Percentiles rank a stretch among this genome's conserved stretches.
Evolutionary conservation across 1,140 invertebrate genomes (phyloP).

Genomic region (Drosophila lini): DNA sequence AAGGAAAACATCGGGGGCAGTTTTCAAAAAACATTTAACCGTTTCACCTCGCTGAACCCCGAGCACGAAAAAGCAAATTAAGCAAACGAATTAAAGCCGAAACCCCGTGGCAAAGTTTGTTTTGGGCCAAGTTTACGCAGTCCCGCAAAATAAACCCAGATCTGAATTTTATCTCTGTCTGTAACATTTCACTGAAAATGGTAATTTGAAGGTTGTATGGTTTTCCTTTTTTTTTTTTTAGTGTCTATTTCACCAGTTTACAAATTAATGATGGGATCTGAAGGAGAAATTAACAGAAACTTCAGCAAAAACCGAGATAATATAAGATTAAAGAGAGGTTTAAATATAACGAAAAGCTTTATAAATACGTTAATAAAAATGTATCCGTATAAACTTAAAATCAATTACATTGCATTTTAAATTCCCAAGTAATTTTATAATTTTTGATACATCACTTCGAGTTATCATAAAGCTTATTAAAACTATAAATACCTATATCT

Average conservation of each 20-base stretch:
- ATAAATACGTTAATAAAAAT: background rate
- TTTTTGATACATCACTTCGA: too few species aligned
- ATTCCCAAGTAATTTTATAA: too few species aligned
- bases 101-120: conserved; percentile 34
- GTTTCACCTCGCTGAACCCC: conserved; percentile 63
- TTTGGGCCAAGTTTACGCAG: conserved; percentile 51
- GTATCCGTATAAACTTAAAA: background rate
- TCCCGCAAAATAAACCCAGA: conserved; percentile 24
- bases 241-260: conserved; percentile 8
- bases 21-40: conserved; percentile 64
- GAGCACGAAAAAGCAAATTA: conserved; percentile 49
- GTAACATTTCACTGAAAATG: conserved; percentile 22
- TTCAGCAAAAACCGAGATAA: background rate
- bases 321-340: background rate
- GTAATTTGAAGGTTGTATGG: conserved; percentile 20
- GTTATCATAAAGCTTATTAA: background rate
- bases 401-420: too few species aligned
- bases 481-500: background rate
- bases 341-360: background rate
- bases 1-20: conserved; percentile 39
- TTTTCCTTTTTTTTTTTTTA: background rate
- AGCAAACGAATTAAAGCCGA: conserved; percentile 60
- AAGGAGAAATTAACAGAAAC: background rate
- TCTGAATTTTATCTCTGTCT: conserved; percentile 25
- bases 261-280: conserved; percentile 19